phyloP scores from a whole-genome alignment of 2,113 vertebrate species.

The Cavia aperea region DNA sequence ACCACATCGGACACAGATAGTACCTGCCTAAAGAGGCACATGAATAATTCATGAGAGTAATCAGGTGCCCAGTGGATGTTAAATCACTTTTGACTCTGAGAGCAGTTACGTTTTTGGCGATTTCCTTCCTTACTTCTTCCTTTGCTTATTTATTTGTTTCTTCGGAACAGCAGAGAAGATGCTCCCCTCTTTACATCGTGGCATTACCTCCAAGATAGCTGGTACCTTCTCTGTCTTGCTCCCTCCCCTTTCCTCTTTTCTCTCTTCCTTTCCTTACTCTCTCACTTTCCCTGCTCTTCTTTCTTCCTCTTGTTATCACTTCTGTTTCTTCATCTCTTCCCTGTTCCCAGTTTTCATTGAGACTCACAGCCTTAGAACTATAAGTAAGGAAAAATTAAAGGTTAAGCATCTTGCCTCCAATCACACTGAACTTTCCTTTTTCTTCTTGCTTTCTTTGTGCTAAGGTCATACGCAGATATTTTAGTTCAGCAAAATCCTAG shows the following conservation, averaged over 20 bases:
- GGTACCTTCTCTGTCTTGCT: neutral
- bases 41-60: constrained; percentile 59
- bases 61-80: constrained; percentile 50
- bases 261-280: neutral
- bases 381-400: neutral
- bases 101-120: constrained; percentile 7
- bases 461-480: neutral
- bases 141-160: neutral
- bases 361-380: neutral
- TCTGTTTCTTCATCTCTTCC: neutral
- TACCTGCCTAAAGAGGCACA: constrained; percentile 42
- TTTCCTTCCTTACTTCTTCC: constrained; percentile 26
- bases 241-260: neutral
- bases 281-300: neutral
- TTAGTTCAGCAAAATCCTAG: neutral
- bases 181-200: neutral
- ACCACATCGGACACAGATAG: constrained; percentile 60
- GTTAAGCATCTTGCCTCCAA: neutral
- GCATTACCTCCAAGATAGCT: neutral
- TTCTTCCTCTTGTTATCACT: neutral
- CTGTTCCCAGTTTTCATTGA: neutral
- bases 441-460: neutral
- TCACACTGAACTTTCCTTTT: neutral
- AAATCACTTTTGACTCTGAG: constrained; percentile 28
- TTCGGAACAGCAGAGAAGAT: neutral